Evolutionary conservation across 1,140 invertebrate genomes (phyloP).

Genomic region (Amphibalanus amphitrite): DNA sequence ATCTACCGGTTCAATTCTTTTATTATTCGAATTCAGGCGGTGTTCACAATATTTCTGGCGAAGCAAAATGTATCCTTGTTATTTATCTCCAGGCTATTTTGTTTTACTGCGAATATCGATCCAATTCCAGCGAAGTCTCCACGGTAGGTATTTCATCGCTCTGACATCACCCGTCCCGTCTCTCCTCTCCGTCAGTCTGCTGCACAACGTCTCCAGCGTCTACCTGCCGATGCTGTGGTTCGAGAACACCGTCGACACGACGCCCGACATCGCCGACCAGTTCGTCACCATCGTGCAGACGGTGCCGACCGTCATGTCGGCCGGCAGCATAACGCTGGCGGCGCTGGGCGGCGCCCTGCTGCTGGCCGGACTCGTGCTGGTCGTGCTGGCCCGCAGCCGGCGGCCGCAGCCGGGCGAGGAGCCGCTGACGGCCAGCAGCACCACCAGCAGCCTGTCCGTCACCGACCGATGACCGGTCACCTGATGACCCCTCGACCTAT

Average conservation of each 20-base stretch:
- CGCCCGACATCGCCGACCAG: conserved; percentile 10
- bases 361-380: conserved; percentile 77
- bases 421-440: conserved; percentile 54
- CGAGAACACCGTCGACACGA: conserved; percentile 12
- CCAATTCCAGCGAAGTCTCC: no score
- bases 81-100: no score
- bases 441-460: conserved; percentile 29
- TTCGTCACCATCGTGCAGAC: conserved; percentile 2
- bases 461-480: no score
- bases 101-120: no score
- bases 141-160: no score
- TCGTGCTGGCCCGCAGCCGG: conserved; percentile 52
- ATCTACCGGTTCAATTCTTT: no score
- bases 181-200: conserved; percentile 9
- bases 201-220: conserved; percentile 7
- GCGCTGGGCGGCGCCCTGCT: conserved; percentile 15
- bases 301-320: conserved; percentile 6
- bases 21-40: no score
- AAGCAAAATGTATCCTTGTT: no score
- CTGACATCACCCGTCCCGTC: no score
- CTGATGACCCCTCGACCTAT: no score
- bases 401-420: conserved; percentile 53
- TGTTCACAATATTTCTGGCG: no score
- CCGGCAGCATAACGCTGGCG: conserved; percentile 12
- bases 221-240: conserved; percentile 16